phyloP scores from a whole-genome alignment of 2,113 vertebrate species.

The Ibidorhyncha struthersii region DNA sequence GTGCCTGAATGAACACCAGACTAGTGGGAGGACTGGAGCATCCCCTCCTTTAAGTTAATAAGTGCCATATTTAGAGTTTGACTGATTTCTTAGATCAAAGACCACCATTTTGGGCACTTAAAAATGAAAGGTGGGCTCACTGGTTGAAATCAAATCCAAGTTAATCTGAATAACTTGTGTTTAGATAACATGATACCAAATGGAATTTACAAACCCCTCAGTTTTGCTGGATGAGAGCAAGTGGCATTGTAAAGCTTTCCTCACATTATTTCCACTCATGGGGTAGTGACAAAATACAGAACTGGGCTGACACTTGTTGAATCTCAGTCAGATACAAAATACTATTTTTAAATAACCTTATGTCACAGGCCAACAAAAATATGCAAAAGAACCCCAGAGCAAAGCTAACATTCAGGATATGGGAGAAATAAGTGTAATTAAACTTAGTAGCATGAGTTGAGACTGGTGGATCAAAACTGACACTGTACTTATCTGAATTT shows the following conservation, averaged over 20 bases:
- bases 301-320: neutral
- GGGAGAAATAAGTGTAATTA: neutral
- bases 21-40: slow-evolving; percentile 48
- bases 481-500: neutral
- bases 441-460: neutral
- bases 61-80: slow-evolving; percentile 38
- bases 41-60: slow-evolving; percentile 46
- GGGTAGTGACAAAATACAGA: neutral
- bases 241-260: neutral
- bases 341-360: neutral
- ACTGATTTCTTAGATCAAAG: slow-evolving; percentile 56
- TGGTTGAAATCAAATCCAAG: neutral
- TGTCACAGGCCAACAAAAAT: neutral
- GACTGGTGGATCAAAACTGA: neutral
- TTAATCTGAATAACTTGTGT: neutral
- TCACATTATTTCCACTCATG: neutral
- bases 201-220: neutral
- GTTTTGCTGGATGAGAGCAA: neutral
- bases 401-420: neutral
- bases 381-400: neutral
- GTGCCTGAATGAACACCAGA: slow-evolving; percentile 67
- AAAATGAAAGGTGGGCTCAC: neutral
- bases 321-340: neutral
- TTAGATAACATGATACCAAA: neutral
- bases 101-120: neutral